A percentile compares a stretch with the other conserved stretches of the same genome.
Conservation (phyloP, 2,888 invertebrate genomes). For the Timandra comae region DNA sequence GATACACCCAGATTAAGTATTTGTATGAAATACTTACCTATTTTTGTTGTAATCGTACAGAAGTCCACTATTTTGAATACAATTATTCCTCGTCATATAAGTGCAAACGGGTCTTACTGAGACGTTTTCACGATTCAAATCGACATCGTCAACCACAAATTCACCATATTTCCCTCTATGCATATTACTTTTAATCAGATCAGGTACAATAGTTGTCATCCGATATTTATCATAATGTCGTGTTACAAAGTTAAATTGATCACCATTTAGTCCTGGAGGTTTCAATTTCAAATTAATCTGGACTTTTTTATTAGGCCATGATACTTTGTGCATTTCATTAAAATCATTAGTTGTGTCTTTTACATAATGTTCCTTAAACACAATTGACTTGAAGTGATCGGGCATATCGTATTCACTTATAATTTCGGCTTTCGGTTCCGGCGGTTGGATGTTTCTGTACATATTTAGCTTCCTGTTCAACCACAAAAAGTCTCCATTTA, state of each 20-base stretch:
- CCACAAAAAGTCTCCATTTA: conserved; percentile 67
- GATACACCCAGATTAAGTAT: no score
- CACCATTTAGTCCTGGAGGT: no score
- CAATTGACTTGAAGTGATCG: conserved; percentile 33
- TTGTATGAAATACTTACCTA: conserved; percentile 10
- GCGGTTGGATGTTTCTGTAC: conserved; percentile 32
- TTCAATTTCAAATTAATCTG: no score
- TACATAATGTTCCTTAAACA: background rate
- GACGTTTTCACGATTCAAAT: no score
- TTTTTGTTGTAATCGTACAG: conserved; percentile 26
- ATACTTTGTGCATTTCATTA: background rate
- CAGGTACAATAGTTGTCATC: no score
- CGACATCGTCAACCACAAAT: no score
- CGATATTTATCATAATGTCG: no score
- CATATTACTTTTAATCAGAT: no score
- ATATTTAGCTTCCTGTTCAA: conserved; percentile 45
- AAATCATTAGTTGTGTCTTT: conserved; percentile 13
- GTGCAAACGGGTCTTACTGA: no score
- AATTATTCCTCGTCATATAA: conserved; percentile 43
- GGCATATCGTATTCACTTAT: conserved; percentile 53
- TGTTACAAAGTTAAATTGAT: no score
- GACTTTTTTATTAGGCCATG: conserved; percentile 22
- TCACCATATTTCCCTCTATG: no score
- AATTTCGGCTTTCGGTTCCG: conserved; percentile 45
- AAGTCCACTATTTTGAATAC: conserved; percentile 39